Evolutionary conservation across 1,140 invertebrate genomes (phyloP).

Genomic region (Apis mellifera): DNA sequence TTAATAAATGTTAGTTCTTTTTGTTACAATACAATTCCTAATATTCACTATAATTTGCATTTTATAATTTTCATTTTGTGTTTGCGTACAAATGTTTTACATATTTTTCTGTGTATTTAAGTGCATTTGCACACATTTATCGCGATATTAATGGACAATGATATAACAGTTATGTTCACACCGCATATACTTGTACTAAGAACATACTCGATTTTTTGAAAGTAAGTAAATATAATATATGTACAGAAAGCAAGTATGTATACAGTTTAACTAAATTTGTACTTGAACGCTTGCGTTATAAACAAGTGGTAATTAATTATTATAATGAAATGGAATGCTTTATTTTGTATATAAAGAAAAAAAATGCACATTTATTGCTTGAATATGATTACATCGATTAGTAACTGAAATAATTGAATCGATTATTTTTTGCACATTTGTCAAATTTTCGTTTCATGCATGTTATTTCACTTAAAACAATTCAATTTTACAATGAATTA

Average conservation of each 20-base stretch:
- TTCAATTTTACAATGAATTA: background rate
- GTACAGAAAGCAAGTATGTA: background rate
- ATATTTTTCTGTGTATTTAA: background rate
- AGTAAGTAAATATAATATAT: background rate
- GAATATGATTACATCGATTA: constrained; percentile 46
- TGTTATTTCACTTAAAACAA: background rate
- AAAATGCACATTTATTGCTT: constrained; percentile 55
- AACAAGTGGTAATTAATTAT: constrained; percentile 55
- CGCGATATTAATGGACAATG: constrained; percentile 25
- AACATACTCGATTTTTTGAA: background rate
- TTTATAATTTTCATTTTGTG: background rate
- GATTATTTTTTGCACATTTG: background rate
- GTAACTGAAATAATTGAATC: constrained; percentile 10
- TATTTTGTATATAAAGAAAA: constrained; percentile 67
- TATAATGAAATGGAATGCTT: constrained; percentile 64
- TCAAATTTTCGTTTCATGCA: constrained; percentile 19
- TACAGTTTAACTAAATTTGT: constrained; percentile 10
- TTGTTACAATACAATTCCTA: background rate
- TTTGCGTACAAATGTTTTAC: background rate
- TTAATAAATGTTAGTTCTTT: constrained; percentile 29
- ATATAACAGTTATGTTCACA: constrained; percentile 33
- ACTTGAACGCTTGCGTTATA: constrained; percentile 41
- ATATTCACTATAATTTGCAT: background rate
- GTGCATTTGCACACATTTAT: constrained; percentile 17
- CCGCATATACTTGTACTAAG: background rate